A percentile compares a stretch with the other conserved stretches of the same genome.
Conservation (phyloP, 2,797 vertebrate genomes). For the Acropternis orthonyx region DNA sequence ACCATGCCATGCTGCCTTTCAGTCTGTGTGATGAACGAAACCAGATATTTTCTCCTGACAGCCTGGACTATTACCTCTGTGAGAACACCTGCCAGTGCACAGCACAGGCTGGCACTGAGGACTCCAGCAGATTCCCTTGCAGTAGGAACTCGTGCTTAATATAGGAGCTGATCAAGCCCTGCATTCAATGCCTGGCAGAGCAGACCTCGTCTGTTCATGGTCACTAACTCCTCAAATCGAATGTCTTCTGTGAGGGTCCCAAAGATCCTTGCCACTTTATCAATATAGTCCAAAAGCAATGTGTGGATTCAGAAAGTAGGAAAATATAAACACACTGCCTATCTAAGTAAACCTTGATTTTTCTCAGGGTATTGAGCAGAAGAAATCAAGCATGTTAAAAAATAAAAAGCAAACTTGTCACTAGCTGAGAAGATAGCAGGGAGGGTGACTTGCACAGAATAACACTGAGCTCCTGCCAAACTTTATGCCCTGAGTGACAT, state of each 20-base stretch:
- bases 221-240: not conserved
- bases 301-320: not conserved
- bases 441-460: not conserved
- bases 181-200: fast-evolving
- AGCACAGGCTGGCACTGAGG: not conserved
- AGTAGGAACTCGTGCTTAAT: not conserved
- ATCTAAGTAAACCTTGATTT: not conserved
- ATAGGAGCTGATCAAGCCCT: not conserved
- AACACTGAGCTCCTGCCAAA: not conserved
- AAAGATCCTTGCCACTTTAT: not conserved
- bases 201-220: not conserved
- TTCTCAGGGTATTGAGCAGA: not conserved
- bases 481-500: not conserved
- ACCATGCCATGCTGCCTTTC: not conserved
- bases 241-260: not conserved
- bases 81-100: not conserved
- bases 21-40: not conserved
- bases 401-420: not conserved
- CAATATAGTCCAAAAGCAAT: not conserved
- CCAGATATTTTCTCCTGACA: not conserved
- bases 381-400: not conserved
- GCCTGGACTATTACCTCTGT: not conserved
- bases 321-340: not conserved
- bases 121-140: not conserved
- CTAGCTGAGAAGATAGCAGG: not conserved